Percentiles rank a stretch among this genome's conserved stretches.
Evolutionary conservation across 2,888 invertebrate genomes (phyloP).

Genomic region (Norana najaformis): DNA sequence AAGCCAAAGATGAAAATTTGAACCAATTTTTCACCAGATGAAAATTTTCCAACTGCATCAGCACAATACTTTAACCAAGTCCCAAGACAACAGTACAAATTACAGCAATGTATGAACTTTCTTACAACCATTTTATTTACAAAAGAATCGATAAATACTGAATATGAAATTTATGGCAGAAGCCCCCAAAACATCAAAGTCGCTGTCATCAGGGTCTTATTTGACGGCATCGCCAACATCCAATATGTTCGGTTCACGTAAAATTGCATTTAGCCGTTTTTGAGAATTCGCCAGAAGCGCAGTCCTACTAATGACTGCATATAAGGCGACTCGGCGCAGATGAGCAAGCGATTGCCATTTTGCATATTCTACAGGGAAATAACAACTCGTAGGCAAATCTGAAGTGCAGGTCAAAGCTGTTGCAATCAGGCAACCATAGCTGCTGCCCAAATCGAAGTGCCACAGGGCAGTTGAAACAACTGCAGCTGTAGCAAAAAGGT

Average conservation of each 20-base stretch:
- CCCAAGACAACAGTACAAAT: background rate
- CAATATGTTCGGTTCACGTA: background rate
- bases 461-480: slow-evolving; percentile 13
- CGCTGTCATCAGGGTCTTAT: background rate
- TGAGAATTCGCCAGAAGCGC: background rate
- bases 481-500: background rate
- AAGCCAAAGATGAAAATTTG: background rate
- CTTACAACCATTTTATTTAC: background rate
- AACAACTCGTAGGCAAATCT: background rate
- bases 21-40: background rate
- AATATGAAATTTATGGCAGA: background rate
- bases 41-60: background rate
- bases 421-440: background rate
- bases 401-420: background rate
- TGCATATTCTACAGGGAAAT: background rate
- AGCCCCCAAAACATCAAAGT: background rate
- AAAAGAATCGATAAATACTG: background rate
- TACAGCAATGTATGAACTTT: background rate
- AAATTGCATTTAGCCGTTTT: background rate
- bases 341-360: slow-evolving; percentile 5
- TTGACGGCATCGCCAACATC: background rate
- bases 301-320: background rate
- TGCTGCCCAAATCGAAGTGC: background rate
- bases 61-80: background rate
- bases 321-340: background rate